These are phyloP conservation scores for Drosophila ezoana DNA, from an alignment of 2,888 invertebrate species.

Conservation along the genomic window DNA sequence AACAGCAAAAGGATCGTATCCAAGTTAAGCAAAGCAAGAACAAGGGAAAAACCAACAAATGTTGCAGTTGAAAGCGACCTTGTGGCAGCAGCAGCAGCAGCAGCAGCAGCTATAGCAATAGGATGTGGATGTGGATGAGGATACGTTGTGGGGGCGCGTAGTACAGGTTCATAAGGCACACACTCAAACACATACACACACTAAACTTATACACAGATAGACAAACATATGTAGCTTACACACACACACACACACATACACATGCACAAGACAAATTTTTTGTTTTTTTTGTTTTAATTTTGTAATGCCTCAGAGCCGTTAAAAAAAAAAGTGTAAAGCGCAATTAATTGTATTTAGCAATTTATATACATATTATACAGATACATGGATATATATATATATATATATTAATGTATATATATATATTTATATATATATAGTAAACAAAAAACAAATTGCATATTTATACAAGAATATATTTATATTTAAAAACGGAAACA, in stretches of 20 bases:
- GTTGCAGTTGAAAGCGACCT: constrained; percentile 83
- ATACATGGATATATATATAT: constrained; percentile 45
- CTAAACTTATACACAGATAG: constrained; percentile 24
- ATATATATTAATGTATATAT: constrained; percentile 52
- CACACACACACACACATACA: constrained; percentile 15
- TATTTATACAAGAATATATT: constrained; percentile 73
- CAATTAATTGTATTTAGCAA: constrained; percentile 78
- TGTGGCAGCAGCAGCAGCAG: neutral
- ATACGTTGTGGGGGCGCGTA: constrained; percentile 58
- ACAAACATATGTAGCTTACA: constrained; percentile 40
- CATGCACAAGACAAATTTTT: constrained; percentile 37
- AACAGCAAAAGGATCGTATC: constrained; percentile 84
- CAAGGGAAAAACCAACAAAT: constrained; percentile 83
- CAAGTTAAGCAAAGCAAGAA: constrained; percentile 80
- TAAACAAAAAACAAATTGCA: constrained; percentile 52
- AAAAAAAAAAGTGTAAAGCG: constrained; percentile 67
- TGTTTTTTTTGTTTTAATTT: constrained; percentile 37
- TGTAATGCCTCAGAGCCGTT: constrained; percentile 67
- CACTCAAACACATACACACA: constrained; percentile 28
- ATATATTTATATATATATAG: constrained; percentile 40
- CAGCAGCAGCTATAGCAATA: constrained; percentile 17
- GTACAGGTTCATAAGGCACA: constrained; percentile 61
- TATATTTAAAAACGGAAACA: constrained; percentile 58
- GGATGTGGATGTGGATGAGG: constrained; percentile 26
- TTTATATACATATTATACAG: constrained; percentile 71